Conservation (phyloP, 1,140 invertebrate genomes). For the Drosophila saltans region DNA sequence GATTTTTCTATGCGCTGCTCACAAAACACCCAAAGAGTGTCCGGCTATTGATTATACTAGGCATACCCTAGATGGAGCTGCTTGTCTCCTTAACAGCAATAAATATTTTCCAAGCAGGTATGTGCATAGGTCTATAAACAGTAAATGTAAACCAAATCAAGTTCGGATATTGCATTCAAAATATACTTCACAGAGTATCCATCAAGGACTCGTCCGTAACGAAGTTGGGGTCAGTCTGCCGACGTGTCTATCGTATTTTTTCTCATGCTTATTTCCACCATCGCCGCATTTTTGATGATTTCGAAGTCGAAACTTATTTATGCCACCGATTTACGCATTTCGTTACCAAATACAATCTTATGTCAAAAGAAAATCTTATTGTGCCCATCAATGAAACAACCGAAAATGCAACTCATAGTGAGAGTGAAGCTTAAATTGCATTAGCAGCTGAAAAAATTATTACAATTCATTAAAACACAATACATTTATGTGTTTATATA, state of each 20-base stretch:
- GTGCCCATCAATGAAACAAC: conserved; percentile 90
- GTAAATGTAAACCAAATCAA: conserved; percentile 21
- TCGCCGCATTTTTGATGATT: conserved; percentile 97
- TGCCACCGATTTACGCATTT: conserved; percentile 99
- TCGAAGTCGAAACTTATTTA: conserved; percentile 97
- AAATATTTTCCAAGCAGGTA: conserved; percentile 99
- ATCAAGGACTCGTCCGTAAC: conserved; percentile 99
- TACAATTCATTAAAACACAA: conserved; percentile 43
- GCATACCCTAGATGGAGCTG: conserved; percentile 99
- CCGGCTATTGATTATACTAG: conserved; percentile 99
- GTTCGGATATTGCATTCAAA: conserved; percentile 6
- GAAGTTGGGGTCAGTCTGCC: conserved; percentile 98
- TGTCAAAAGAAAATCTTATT: conserved; percentile 99
- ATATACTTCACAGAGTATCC: conserved; percentile 90
- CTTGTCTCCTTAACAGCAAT: conserved; percentile 99
- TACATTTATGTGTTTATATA: conserved; percentile 65
- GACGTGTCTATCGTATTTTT: conserved; percentile 99
- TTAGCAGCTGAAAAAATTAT: conserved; percentile 38
- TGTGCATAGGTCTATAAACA: conserved; percentile 10
- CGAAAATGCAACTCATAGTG: conserved; percentile 85
- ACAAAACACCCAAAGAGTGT: conserved; percentile 99
- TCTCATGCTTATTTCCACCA: conserved; percentile 99
- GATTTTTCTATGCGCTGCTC: conserved; percentile 99
- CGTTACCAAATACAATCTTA: conserved; percentile 99
- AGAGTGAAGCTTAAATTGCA: conserved; percentile 86